phyloP scores from a whole-genome alignment of 2,797 vertebrate genomes.

The Ptychadena robeensis region DNA sequence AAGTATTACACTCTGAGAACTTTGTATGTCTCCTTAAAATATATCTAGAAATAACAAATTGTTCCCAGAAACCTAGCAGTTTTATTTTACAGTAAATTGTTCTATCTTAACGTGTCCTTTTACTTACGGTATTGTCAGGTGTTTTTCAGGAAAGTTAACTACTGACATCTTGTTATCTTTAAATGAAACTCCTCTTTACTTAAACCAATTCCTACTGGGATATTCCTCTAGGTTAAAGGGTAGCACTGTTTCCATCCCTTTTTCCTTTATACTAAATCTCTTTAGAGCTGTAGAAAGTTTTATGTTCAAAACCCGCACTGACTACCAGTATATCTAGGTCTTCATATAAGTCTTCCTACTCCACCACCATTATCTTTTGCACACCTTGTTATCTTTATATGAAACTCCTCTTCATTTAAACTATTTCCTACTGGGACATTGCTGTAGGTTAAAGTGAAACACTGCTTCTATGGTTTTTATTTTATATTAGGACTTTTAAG shows the following conservation, averaged over 20 bases:
- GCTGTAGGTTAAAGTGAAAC: background rate
- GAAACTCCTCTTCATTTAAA: constrained; percentile 12
- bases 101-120: background rate
- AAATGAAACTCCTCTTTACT: constrained; percentile 16
- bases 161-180: constrained; percentile 17
- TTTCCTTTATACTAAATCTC: background rate
- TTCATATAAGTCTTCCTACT: background rate
- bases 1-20: background rate
- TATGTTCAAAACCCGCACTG: background rate
- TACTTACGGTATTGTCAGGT: background rate
- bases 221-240: constrained; percentile 19
- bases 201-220: constrained; percentile 1
- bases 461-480: constrained; percentile 1
- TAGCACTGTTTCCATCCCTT: background rate
- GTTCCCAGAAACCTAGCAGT: background rate
- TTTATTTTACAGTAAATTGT: background rate
- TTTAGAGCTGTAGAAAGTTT: background rate
- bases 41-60: background rate
- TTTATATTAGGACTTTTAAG: background rate
- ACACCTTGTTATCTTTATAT: background rate
- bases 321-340: no score
- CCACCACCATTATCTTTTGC: background rate
- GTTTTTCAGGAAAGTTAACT: constrained; percentile 4
- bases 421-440: background rate
- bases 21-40: background rate